These are phyloP conservation scores for Thecophora atra DNA, from an alignment of 2,888 invertebrate genomes.

Conservation along the genomic window DNA sequence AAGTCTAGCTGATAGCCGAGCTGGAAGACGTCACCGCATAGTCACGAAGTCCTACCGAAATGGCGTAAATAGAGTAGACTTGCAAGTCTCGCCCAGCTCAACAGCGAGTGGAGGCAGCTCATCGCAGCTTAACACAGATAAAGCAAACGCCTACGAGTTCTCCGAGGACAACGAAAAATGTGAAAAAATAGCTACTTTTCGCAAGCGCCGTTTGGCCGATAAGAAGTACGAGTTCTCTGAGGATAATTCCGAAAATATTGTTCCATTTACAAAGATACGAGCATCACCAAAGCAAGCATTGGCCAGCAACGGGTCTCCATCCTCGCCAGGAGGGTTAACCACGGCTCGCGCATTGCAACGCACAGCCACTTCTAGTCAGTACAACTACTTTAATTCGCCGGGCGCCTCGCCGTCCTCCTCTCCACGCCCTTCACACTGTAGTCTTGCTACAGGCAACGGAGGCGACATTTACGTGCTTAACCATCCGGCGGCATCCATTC, in stretches of 20 bases:
- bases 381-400: conserved; percentile 63
- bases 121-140: conserved; percentile 70
- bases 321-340: conserved; percentile 33
- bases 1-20: conserved; percentile 53
- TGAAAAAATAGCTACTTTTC: conserved; percentile 86
- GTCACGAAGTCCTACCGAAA: conserved; percentile 64
- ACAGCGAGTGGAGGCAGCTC: conserved; percentile 39
- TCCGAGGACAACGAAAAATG: conserved; percentile 85
- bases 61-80: conserved; percentile 61
- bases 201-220: conserved; percentile 85
- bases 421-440: conserved; percentile 55
- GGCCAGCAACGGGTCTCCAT: conserved; percentile 36
- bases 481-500: conserved; percentile 45
- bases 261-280: conserved; percentile 66
- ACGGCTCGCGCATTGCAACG: conserved; percentile 52
- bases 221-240: conserved; percentile 93
- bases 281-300: conserved; percentile 49
- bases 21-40: conserved; percentile 59
- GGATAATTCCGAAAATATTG: conserved; percentile 75
- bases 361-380: conserved; percentile 52
- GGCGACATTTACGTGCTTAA: conserved; percentile 30
- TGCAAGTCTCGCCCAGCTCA: conserved; percentile 49
- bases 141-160: conserved; percentile 77
- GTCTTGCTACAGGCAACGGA: conserved; percentile 34
- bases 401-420: conserved; percentile 66